Base-by-base conservation (phyloP, 2,888 invertebrate species). In the Stenodema calcarata region DNA sequence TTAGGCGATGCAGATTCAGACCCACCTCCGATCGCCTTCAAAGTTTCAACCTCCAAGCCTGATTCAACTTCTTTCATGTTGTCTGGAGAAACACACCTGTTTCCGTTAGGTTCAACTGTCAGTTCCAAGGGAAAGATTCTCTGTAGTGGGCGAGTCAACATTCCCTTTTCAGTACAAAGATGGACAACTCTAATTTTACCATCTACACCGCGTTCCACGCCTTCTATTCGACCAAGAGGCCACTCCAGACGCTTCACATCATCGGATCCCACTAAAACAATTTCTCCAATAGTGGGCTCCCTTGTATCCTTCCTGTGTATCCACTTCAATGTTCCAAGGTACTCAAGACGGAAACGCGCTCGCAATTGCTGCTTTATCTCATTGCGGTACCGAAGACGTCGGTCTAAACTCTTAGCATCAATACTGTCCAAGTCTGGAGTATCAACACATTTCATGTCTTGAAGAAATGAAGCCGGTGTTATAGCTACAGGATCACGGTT, bases 401-500 rank as follows among this genome's bases (percentile, higher is more conserved):
- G 75, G n/a, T 79, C 30, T 12, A 79, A 16, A 6, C 41, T 76
- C 4, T 41, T 30, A 1, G 30, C 41, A 11, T 79, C 79, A 7
- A 79, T 23, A 16, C 11, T 12, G 23, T 79, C 79, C 9, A 2
- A 47, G 23, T 79, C 44, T 9, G 47, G 27, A 23, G 79, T 79
- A 11, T 42, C n/a, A n/a, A n/a, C n/a, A n/a, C n/a, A n/a, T n/a
- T n/a, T n/a, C n/a, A n/a, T n/a, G n/a, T n/a, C n/a, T n/a, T n/a
- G n/a, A n/a, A n/a, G 28, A 50, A 79, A 79, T 11, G 30, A 7
- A 44, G 79, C 44, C 18, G 79, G 79, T 3, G 89, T 89, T 18
- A 88, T 89, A 0, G 89, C 87, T 70, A 23, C 87, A 16, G 89
- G 69, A 75, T 90, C 89, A 2, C n/a, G n/a, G n/a, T n/a, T n/a